Conservation (phyloP, 2,797 vertebrate species). For the Psittacula derbiana region DNA sequence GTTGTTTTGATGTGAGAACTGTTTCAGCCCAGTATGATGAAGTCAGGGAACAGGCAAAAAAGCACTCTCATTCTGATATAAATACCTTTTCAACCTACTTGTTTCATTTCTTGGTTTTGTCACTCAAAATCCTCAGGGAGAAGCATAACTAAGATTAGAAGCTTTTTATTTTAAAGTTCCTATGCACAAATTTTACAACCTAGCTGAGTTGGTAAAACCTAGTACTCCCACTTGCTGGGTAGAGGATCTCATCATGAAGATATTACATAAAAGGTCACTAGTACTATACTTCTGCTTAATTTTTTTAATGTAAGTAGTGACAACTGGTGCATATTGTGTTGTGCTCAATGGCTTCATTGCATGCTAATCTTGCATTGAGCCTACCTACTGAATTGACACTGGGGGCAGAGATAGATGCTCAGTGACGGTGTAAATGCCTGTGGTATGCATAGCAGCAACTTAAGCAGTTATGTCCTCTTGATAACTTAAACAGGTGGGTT, state of each 20-base stretch:
- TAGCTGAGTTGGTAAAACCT: not conserved
- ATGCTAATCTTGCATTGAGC: not conserved
- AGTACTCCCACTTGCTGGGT: not conserved
- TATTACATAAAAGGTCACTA: not conserved
- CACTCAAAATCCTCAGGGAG: not conserved
- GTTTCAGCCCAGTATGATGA: not conserved
- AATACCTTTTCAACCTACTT: not conserved
- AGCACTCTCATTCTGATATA: not conserved
- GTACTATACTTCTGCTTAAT: not conserved
- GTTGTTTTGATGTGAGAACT: not conserved
- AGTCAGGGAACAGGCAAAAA: not conserved
- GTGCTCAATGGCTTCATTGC: not conserved
- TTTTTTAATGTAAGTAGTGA: not conserved
- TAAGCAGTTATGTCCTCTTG: not conserved
- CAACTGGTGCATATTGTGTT: not conserved
- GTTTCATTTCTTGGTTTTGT: not conserved
- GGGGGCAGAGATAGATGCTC: not conserved
- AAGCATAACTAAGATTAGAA: not conserved
- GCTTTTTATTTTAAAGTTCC: not conserved
- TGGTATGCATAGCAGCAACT: not conserved
- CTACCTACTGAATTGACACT: rapidly evolving
- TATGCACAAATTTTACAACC: not conserved
- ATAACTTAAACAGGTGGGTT: not conserved
- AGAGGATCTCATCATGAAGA: not conserved
- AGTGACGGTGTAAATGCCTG: rapidly evolving